A percentile compares a stretch with the other conserved stretches of the same genome.
These are phyloP conservation scores for Crotophaga sulcirostris DNA, from an alignment of 2,113 vertebrate genomes.

Conservation along the genomic window DNA sequence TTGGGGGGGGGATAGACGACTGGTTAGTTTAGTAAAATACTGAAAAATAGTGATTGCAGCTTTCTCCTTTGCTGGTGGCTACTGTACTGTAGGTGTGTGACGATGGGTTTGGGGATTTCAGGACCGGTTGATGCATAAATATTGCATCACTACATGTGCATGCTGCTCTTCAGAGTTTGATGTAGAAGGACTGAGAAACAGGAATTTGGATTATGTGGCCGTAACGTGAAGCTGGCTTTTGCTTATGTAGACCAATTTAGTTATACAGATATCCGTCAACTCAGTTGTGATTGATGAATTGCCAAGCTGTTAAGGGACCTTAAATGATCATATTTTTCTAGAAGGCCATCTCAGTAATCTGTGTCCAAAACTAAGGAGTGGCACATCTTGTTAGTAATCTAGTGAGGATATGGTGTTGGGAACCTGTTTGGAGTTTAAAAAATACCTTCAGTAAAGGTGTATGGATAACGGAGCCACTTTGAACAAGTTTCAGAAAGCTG, in stretches of 20 bases:
- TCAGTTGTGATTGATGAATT: not conserved
- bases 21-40: not conserved
- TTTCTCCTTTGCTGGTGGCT: not conserved
- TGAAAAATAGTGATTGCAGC: not conserved
- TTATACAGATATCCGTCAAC: not conserved
- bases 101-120: not conserved
- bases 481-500: not conserved
- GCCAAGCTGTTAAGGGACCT: not conserved
- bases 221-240: not conserved
- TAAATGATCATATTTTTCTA: not conserved
- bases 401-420: not conserved
- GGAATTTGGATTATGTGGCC: not conserved
- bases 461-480: not conserved
- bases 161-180: not conserved
- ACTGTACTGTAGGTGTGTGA: not conserved
- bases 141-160: rapidly evolving
- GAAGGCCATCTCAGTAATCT: not conserved
- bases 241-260: not conserved
- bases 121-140: not conserved
- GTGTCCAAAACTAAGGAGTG: not conserved
- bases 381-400: not conserved
- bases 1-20: rapidly evolving
- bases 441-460: not conserved
- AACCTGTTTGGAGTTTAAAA: not conserved
- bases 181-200: not conserved